phyloP scores from a whole-genome alignment of 2,888 invertebrate genomes.

The Calameuta filiformis region DNA sequence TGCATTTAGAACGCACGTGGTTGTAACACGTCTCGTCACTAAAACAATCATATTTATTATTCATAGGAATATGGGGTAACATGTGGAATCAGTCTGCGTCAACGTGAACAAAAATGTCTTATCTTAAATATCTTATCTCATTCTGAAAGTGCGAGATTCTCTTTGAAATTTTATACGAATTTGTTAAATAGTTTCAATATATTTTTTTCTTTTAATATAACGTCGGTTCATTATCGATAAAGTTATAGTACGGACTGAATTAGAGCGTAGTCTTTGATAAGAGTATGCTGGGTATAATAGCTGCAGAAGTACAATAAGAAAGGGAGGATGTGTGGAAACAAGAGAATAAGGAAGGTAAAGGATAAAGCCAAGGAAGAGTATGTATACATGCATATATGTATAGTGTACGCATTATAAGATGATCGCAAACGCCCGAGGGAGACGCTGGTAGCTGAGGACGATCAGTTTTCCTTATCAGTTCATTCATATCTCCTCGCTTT shows the following conservation, averaged over 20 bases:
- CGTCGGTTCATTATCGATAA: not conserved
- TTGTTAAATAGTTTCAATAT: not conserved
- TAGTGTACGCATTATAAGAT: not conserved
- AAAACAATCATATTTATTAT: no score
- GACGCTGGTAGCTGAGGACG: slow-evolving; percentile 18
- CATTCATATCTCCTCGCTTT: slow-evolving; percentile 50
- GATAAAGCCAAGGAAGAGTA: not conserved
- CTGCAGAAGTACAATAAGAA: not conserved
- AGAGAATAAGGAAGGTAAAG: not conserved
- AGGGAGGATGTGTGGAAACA: not conserved
- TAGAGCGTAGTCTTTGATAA: not conserved
- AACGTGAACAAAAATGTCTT: no score
- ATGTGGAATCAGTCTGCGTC: not conserved
- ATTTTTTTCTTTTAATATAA: not conserved
- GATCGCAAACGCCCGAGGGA: slow-evolving; percentile 15
- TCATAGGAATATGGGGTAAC: not conserved
- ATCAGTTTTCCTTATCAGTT: slow-evolving; percentile 58
- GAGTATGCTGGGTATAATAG: not conserved
- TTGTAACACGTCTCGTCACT: no score
- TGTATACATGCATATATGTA: not conserved
- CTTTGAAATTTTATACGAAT: not conserved
- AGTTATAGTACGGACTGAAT: not conserved
- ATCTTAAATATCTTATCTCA: no score
- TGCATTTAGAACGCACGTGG: no score
- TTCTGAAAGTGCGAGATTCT: no score